phyloP scores from a whole-genome alignment of 2,888 invertebrate genomes.

The Spodoptera picta region DNA sequence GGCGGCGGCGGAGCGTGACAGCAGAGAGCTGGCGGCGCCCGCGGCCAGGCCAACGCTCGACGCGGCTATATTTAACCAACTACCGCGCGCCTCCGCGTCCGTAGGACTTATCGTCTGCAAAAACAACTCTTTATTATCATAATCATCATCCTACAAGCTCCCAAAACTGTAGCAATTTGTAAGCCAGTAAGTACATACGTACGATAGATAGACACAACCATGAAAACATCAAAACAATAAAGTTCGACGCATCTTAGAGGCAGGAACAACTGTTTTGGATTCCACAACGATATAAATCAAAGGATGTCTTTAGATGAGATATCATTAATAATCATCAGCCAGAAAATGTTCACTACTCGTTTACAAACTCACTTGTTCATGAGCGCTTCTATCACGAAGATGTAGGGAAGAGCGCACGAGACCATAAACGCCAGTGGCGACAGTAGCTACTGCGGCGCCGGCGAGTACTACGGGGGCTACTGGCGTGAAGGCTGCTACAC shows the following conservation, averaged over 20 bases:
- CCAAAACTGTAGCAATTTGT: no score
- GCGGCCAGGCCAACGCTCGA: constrained; percentile 88
- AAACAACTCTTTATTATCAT: no score
- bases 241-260: no score
- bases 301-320: no score
- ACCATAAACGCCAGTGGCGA: constrained; percentile 86
- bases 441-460: constrained; percentile 82
- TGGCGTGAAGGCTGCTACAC: constrained; percentile 85
- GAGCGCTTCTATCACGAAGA: constrained; percentile 81
- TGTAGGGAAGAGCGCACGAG: constrained; percentile 84
- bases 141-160: no score
- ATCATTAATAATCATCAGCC: no score
- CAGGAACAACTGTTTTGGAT: no score
- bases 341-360: no score
- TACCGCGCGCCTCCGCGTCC: constrained; percentile 88
- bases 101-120: constrained; percentile 82
- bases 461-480: constrained; percentile 83
- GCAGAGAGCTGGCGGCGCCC: constrained; percentile 83
- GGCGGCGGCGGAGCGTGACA: constrained; percentile 82
- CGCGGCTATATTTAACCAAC: constrained; percentile 89
- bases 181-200: no score
- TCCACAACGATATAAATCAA: no score
- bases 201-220: no score
- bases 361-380: constrained; percentile 81
- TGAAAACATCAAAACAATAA: no score